phyloP scores from a whole-genome alignment of 2,113 vertebrate genomes.

The Solenodon paradoxus region DNA sequence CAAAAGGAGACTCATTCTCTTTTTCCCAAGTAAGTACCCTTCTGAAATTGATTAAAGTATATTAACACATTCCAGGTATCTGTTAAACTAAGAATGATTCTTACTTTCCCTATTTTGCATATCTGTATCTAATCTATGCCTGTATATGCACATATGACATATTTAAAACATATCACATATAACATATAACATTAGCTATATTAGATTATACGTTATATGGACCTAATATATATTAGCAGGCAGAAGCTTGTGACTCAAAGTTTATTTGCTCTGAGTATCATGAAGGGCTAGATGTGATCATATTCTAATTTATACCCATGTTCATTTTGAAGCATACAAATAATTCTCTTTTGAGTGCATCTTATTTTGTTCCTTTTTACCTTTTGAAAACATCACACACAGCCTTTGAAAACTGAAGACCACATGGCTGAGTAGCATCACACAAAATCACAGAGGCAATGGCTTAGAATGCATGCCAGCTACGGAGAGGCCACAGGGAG shows the following conservation, averaged over 20 bases:
- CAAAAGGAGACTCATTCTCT: slow-evolving; percentile 1
- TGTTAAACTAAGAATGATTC: neutral
- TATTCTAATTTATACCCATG: slow-evolving; percentile 28
- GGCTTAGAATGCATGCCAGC: neutral
- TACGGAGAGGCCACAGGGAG: neutral
- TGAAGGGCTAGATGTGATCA: neutral
- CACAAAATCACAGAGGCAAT: neutral
- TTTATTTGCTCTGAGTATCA: slow-evolving; percentile 17
- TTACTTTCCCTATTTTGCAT: slow-evolving; percentile 32
- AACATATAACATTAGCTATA: no score
- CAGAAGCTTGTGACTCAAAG: neutral
- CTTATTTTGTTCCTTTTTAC: neutral
- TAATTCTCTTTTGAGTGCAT: slow-evolving; percentile 12
- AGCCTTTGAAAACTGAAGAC: slow-evolving; percentile 43
- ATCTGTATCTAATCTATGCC: no score
- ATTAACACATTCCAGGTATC: neutral
- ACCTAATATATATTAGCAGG: neutral
- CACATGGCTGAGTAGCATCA: neutral
- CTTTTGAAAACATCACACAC: slow-evolving; percentile 26
- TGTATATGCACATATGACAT: no score
- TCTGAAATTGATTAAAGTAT: slow-evolving; percentile 10
- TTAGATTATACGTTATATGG: no score
- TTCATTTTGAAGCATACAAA: slow-evolving; percentile 34
- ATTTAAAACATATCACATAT: no score
- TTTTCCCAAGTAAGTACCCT: slow-evolving; percentile 2